Percentiles rank a stretch among this genome's conserved stretches.
Evolutionary conservation across 1,140 invertebrate species (phyloP).

Genomic region (Helicoverpa zea): DNA sequence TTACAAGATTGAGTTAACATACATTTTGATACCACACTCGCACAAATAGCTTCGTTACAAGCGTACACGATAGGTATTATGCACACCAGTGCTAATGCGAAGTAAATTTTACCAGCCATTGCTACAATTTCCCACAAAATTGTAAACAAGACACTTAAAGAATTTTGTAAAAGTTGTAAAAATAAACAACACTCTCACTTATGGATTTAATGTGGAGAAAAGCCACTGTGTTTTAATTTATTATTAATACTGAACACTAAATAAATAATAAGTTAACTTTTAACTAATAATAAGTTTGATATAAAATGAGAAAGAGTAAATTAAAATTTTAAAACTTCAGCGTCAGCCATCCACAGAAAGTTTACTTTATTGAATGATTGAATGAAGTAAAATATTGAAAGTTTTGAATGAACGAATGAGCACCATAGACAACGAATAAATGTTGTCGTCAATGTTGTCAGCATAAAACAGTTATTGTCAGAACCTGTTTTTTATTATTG

Average conservation of each 20-base stretch:
- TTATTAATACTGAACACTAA: not conserved
- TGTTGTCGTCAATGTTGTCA: not conserved
- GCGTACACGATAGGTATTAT: conserved; percentile 75
- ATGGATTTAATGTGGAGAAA: not conserved
- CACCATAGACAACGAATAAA: not conserved
- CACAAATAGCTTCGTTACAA: conserved; percentile 97
- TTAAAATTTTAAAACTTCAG: conserved; percentile 1
- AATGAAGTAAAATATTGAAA: not conserved
- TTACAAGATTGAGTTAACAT: conserved; percentile 98
- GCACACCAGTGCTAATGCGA: conserved; percentile 69
- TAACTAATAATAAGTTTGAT: not conserved
- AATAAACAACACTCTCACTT: conserved; percentile 47
- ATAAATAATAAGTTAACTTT: no score
- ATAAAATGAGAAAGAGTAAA: not conserved
- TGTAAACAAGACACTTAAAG: conserved; percentile 47
- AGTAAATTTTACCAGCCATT: conserved; percentile 73
- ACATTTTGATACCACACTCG: conserved; percentile 97
- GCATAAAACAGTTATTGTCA: not conserved
- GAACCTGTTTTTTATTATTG: not conserved
- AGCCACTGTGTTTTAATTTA: not conserved
- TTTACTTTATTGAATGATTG: conserved; percentile 31
- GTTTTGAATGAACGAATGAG: not conserved
- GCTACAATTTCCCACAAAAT: conserved; percentile 26
- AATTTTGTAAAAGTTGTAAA: conserved; percentile 46
- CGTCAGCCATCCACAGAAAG: conserved; percentile 11